These are phyloP conservation scores for Pogonomyrmex barbatus DNA, from an alignment of 1,140 invertebrate species.

Conservation along the genomic window DNA sequence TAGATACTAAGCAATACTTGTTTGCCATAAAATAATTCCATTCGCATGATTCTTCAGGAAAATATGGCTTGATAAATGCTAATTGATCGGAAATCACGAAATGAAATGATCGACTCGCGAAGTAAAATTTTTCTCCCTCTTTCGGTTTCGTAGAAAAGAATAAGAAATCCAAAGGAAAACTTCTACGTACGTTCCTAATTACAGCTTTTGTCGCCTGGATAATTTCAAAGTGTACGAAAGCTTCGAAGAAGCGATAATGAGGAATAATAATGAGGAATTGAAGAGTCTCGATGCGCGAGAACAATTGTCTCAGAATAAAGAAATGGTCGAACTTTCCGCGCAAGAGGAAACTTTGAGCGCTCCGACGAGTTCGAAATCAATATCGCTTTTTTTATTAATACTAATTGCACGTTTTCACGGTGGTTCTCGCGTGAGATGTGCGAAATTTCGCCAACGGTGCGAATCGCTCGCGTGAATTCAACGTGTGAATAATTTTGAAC, in stretches of 20 bases:
- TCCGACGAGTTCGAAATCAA: not conserved
- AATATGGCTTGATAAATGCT: not conserved
- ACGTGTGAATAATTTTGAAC: not conserved
- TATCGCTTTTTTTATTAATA: slow-evolving; percentile 56
- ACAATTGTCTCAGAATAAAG: slow-evolving; percentile 16
- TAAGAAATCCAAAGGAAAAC: not conserved
- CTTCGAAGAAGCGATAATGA: not conserved
- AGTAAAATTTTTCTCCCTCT: not conserved
- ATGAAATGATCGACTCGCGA: not conserved
- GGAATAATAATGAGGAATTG: not conserved
- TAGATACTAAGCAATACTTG: slow-evolving; percentile 36
- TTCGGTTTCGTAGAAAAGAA: not conserved
- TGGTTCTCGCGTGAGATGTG: slow-evolving; percentile 1
- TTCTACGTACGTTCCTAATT: not conserved
- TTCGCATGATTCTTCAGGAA: not conserved
- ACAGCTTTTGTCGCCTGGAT: not conserved
- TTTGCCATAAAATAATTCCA: slow-evolving; percentile 57
- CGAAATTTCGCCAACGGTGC: slow-evolving; percentile 24
- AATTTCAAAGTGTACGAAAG: not conserved
- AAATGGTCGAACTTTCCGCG: not conserved
- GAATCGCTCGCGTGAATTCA: slow-evolving; percentile 21
- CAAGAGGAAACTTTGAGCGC: not conserved
- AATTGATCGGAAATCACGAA: not conserved
- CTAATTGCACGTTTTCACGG: slow-evolving; percentile 42
- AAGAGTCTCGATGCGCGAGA: not conserved